These are phyloP conservation scores for Ochropacha duplaris DNA, from an alignment of 2,888 invertebrate genomes.

Conservation along the genomic window DNA sequence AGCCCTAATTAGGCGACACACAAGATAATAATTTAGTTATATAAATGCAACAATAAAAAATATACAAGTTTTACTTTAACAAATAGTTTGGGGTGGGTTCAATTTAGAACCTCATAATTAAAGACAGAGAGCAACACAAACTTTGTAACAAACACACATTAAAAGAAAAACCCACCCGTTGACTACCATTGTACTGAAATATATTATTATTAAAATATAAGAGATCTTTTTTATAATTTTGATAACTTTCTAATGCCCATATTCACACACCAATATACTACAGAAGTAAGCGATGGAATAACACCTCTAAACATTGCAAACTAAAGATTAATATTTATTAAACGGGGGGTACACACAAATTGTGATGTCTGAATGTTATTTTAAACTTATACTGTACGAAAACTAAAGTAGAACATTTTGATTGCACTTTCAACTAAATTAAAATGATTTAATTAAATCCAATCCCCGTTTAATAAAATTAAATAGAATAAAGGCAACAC, in stretches of 20 bases:
- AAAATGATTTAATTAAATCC: background rate
- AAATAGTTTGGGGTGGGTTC: constrained; percentile 1
- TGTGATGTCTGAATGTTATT: no score
- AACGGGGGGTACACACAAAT: background rate
- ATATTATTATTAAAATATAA: constrained; percentile 33
- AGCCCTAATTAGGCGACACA: background rate
- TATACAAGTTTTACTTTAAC: background rate
- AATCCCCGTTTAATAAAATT: background rate
- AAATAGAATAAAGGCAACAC: background rate
- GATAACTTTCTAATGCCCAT: constrained; percentile 44
- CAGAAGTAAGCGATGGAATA: constrained; percentile 8
- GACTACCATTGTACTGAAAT: constrained; percentile 30
- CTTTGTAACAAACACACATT: background rate
- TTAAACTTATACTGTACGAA: no score
- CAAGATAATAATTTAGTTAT: background rate
- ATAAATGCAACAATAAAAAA: constrained; percentile 6
- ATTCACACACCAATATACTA: constrained; percentile 16
- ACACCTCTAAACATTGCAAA: constrained; percentile 1
- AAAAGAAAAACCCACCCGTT: constrained; percentile 9
- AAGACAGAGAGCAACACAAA: background rate
- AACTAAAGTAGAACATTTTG: no score
- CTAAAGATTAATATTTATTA: background rate
- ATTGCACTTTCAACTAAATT: no score
- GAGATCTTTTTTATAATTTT: constrained; percentile 56
- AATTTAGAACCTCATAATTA: background rate